Evolutionary conservation across 2,888 invertebrate species (phyloP).

Genomic region (Caenorhabditis panamensis): DNA sequence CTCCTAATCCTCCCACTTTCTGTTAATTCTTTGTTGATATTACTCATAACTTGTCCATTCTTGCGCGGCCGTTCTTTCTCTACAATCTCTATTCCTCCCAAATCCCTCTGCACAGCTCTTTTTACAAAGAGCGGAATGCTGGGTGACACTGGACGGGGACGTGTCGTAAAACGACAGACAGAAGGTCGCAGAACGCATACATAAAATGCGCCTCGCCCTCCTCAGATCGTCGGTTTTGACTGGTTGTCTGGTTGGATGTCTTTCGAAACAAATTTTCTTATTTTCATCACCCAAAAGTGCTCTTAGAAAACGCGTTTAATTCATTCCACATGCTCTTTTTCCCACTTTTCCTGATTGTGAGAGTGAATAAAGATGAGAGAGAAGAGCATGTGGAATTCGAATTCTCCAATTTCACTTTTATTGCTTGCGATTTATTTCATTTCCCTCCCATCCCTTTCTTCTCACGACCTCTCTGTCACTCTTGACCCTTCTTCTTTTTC

Average conservation of each 20-base stretch:
- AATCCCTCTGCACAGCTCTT: slow-evolving; percentile 37
- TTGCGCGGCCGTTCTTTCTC: no score
- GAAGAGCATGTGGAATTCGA: no score
- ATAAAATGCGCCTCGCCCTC: slow-evolving; percentile 25
- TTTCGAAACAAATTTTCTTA: neutral
- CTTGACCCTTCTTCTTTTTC: neutral
- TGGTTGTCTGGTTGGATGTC: slow-evolving; percentile 1
- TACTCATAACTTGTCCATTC: slow-evolving; percentile 4
- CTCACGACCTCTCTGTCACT: no score
- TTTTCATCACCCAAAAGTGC: neutral
- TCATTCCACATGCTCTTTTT: slow-evolving; percentile 45
- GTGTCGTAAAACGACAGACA: slow-evolving; percentile 51
- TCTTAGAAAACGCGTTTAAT: slow-evolving; percentile 33
- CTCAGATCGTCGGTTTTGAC: neutral
- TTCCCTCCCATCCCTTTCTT: slow-evolving; percentile 3
- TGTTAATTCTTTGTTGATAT: slow-evolving; percentile 40
- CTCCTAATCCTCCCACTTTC: slow-evolving; percentile 15
- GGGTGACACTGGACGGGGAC: slow-evolving; percentile 12
- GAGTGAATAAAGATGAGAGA: no score
- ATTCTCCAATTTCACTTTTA: slow-evolving; percentile 50
- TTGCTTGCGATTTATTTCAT: slow-evolving; percentile 45
- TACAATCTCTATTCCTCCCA: slow-evolving; percentile 12
- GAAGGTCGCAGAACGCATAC: slow-evolving; percentile 47
- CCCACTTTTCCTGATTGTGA: slow-evolving; percentile 27
- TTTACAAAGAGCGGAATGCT: slow-evolving; percentile 28